Evolutionary conservation across 2,888 invertebrate species (phyloP).

Genomic region (Ommatoiulus sabulosus): DNA sequence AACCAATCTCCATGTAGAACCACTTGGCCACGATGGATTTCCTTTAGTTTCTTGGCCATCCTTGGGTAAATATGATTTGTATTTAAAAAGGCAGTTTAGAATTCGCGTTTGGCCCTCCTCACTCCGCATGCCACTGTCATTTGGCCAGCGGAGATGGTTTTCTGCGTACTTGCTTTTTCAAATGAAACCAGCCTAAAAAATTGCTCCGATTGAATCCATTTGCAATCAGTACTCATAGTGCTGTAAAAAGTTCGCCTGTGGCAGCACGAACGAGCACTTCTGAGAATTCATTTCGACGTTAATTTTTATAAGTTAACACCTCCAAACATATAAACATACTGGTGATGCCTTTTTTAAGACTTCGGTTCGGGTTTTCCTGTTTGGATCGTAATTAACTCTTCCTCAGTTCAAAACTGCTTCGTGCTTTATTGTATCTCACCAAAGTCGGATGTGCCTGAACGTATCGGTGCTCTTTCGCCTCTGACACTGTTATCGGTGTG

Average conservation of each 20-base stretch:
- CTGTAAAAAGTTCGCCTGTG: not conserved
- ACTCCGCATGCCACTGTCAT: conserved; percentile 1
- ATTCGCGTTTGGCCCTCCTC: conserved; percentile 28
- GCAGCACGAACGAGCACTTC: conserved; percentile 22
- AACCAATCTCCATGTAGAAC: conserved; percentile 45
- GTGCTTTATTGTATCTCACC: not conserved
- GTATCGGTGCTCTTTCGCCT: not conserved
- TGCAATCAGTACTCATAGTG: not conserved
- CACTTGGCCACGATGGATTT: conserved; percentile 47
- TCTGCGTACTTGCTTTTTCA: not conserved
- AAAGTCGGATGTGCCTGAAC: not conserved
- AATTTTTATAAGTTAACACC: conserved; percentile 38
- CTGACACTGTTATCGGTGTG: conserved; percentile 11
- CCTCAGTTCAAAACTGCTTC: not conserved
- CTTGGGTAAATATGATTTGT: conserved; percentile 48
- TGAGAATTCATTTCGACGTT: conserved; percentile 42
- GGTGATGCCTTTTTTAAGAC: not conserved
- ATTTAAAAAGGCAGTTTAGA: conserved; percentile 40
- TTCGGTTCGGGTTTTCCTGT: conserved; percentile 28
- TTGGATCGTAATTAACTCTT: conserved; percentile 6
- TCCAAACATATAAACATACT: conserved; percentile 16
- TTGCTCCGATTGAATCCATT: conserved; percentile 15
- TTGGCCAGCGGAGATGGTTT: conserved; percentile 5
- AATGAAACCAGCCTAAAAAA: not conserved
- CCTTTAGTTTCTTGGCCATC: conserved; percentile 44